Evolutionary conservation across 1,140 invertebrate genomes (phyloP), one percentile per base, ranked within the genome.

Genomic region (Zaprionus tsacasi): DNA sequence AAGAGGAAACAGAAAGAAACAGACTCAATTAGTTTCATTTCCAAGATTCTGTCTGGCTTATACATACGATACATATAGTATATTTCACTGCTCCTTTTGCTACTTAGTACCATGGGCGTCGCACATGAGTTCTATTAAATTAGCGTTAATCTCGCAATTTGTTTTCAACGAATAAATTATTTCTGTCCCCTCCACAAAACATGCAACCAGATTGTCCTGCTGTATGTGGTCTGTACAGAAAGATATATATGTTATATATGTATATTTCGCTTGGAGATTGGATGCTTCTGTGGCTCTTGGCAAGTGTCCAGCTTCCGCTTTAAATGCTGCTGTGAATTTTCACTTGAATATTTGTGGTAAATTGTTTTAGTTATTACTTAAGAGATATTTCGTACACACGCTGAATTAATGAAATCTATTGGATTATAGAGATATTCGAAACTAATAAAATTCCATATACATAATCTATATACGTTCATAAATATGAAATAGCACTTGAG

Each of bases 131-230:
- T 52, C 35, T 50, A 72, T 72, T 67, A 72, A 72, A 72, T 72
- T 67, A 67, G 63, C 70, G 70, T 57, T 72, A 67, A 72, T 72
- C 70, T 72, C 13, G 36, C 55, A 66, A 66, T 72, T 72, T 72
- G 70, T 66, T 72, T 66, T 58, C 61, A 66, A 66, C 45, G 63
- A 50, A 72, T 72, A 72, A 66, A 72, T 72, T 72, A 72, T 59
- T 72, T 71, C 38, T 17, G 38, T 15, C 7, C 36, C 55, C 7
- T 25, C 36, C 33, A 58, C 27, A 6, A 30, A 30, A 30, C 27
- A 2, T 30, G 27, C 27, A 30, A 30, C 59, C 27, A 25, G n/a
- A 21, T 27, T 66, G 63, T 48, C 40, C 21, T 25, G 12, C 45
- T 56, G 21, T 40, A 12, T 38, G 33, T 40, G 43, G 27, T 65